phyloP scores from a whole-genome alignment of 2,888 invertebrate species.

The Gymnosoma rotundatum region DNA sequence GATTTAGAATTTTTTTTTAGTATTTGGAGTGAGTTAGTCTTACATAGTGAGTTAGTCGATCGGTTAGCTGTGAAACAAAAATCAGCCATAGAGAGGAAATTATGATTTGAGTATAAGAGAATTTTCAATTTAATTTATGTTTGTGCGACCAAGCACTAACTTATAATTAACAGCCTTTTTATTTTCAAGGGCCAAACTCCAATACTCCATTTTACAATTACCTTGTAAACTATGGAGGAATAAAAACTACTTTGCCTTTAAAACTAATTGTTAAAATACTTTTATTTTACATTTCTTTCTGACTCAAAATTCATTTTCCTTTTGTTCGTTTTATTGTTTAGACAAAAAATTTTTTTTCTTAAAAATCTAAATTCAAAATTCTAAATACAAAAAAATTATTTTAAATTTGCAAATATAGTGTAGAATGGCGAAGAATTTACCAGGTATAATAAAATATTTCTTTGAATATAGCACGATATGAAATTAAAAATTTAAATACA shows the following conservation, averaged over 20 bases:
- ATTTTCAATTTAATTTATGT: too few species aligned
- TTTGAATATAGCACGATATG: not conserved
- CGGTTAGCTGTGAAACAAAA: too few species aligned
- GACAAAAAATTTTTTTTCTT: not conserved
- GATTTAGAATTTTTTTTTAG: too few species aligned
- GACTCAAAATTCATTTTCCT: slow-evolving; percentile 39
- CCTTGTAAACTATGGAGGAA: not conserved
- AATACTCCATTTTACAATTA: too few species aligned
- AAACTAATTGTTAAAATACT: not conserved
- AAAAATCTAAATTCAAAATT: slow-evolving; percentile 73
- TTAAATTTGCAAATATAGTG: slow-evolving; percentile 75
- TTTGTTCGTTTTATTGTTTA: slow-evolving; percentile 57
- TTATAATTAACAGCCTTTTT: too few species aligned
- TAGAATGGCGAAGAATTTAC: slow-evolving; percentile 47
- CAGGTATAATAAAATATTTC: slow-evolving; percentile 31
- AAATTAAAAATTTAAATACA: not conserved
- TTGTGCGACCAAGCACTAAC: too few species aligned
- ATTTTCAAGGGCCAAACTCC: too few species aligned
- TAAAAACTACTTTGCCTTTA: not conserved
- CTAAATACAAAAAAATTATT: slow-evolving; percentile 54
- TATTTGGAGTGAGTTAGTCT: too few species aligned
- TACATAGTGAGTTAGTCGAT: too few species aligned
- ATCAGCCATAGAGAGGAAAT: too few species aligned
- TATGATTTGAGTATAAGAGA: too few species aligned
- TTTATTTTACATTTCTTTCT: slow-evolving; percentile 32